Base-by-base conservation (phyloP, 2,797 vertebrate species). In the Ara ararauna region DNA sequence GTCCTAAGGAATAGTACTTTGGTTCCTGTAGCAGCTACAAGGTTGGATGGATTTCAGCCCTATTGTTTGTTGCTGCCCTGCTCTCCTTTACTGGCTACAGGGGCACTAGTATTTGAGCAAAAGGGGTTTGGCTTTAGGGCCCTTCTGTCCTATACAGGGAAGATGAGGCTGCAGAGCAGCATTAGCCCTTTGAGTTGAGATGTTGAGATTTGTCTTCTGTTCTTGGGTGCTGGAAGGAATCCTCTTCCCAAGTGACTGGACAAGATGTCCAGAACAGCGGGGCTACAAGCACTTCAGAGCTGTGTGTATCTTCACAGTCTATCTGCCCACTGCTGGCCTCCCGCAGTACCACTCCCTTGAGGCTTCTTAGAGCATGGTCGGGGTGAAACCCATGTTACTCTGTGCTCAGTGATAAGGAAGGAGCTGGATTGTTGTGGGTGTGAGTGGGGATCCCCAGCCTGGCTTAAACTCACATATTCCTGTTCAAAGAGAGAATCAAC, bases 401-500 rank as follows among this genome's bases (percentile, higher is more conserved):
- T 78, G 82, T 75, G 48, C 74, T 87, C 40, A 30, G 42, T 68
- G 79, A 65, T 84, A 51, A 84, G 85, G 51, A 65, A 27, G 62
- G 64, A 95, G 20, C 26, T 1, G 5, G 19, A 15, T 76, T 61
- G 44, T 77, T 4, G 0, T 29, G 45, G 30, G 40, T 67, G 58
- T 54, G 71, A 74, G 60, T 2, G 11, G 61, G 56, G 44, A 71
- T 70, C n/a, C 45, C 30, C 67, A 45, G 32, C 34, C 58, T 47
- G 78, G 9, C 65, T 89, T 93, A 93, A 62, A 90, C 73, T 94
- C 27, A 2, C 0, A 0, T 87, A 11, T 84, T 89, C 32, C 79
- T 82, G 51, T 96, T 89, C 68, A 92, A 97, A 97, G 99, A 99
- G 96, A 98, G 99, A 29, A 99, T 99, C 94, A 99, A 97, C 97